Percentiles rank a stretch among this genome's conserved stretches.
Conservation (phyloP, 2,797 vertebrate species). For the Iguana delicatissima region DNA sequence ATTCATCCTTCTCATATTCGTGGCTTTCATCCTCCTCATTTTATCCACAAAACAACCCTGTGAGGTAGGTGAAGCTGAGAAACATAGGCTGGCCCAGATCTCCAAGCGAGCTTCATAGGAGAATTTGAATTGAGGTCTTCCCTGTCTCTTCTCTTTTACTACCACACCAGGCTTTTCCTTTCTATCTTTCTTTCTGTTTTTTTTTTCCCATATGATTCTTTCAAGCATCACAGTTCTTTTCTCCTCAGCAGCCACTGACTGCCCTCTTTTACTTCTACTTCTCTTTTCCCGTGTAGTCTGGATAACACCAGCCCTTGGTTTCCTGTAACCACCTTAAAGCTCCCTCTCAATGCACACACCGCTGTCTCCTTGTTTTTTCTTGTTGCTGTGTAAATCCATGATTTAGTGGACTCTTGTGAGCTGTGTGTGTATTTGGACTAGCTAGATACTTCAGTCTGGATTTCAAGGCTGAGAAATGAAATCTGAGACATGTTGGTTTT, state of each 20-base stretch:
- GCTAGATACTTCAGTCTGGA: too few species aligned
- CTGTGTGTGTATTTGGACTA: not conserved
- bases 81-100: too few species aligned
- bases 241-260: too few species aligned
- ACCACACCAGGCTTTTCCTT: too few species aligned
- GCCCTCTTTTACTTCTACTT: not conserved
- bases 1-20: not conserved
- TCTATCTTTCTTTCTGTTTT: not conserved
- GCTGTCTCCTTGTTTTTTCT: not conserved
- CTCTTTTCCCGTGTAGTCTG: not conserved
- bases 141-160: too few species aligned
- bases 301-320: not conserved
- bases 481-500: not conserved
- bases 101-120: too few species aligned
- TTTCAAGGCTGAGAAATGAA: not conserved
- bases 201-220: not conserved
- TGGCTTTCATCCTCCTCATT: not conserved
- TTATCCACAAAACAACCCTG: not conserved
- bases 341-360: too few species aligned
- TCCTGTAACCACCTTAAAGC: not conserved
- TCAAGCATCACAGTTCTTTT: too few species aligned
- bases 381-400: not conserved
- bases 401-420: not conserved
- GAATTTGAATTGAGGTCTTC: not conserved
- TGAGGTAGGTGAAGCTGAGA: not conserved